Evolutionary conservation across 2,113 vertebrate genomes (phyloP), one percentile per base, ranked within the genome.

Genomic region (Sander vitreus): DNA sequence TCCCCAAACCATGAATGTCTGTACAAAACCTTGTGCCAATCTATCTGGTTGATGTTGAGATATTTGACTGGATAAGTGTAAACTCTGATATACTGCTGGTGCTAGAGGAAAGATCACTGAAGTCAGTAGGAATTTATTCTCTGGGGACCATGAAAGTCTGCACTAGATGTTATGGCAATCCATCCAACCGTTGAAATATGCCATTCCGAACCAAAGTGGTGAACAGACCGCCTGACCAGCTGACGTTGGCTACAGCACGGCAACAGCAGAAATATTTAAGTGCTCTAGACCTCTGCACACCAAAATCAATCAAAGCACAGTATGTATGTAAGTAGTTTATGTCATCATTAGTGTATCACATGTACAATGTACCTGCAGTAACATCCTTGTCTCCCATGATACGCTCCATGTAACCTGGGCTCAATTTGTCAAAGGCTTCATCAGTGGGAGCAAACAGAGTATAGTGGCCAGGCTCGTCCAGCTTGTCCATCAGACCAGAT

Each of bases 361-460:
- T 66, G 30, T 43, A 5, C 14, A 69, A 33, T 45, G 21, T 96
- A 98, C 98, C 98, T 96, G 96, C 90, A 73, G 97, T 94, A 57
- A 98, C 93, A 59, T 91, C 93, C n/a, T 96, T 96, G 87, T 99
- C 96, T 11, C 76, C 87, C 95, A 97, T 94, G 85, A 99, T 95
- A 50, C 97, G 94, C 87, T 98, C 92, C 64, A 98, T 84, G 64
- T 96, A 81, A 1, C 89, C 94, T 8, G 92, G 89, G 59, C 92
- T 94, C 84, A 99, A 86, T 68, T 94, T 96, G 13, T 96, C 90
- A 83, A 99, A 98, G 72, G 98, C 98, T 1, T 95, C 90, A 74
- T 99, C 96, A 48, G 97, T 99, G 36, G 98, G 98, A 81, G 96
- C 98, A 90, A 99, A 99, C 70, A 99, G 87, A 2, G 98, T 99